Conservation (phyloP, 92 coral and sea anemone genomes). For the Siderastrea radians region DNA sequence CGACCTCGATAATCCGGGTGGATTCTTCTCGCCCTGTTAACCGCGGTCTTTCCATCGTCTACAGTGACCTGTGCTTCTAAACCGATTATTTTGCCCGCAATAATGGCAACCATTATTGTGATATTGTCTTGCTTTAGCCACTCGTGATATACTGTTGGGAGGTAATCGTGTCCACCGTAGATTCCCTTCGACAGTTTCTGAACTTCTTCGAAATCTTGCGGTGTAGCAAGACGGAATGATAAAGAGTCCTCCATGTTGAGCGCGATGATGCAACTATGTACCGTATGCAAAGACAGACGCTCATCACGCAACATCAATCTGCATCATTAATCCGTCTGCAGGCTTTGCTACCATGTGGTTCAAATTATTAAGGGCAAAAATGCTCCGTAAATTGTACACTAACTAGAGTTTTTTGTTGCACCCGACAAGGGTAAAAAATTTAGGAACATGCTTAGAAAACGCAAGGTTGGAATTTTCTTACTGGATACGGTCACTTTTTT, state of each 20-base stretch:
- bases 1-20: not conserved
- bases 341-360: too few relatives aligned
- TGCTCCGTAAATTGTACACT: too few relatives aligned
- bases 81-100: not conserved
- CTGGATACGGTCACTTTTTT: too few relatives aligned
- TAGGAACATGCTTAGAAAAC: too few relatives aligned
- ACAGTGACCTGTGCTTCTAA: not conserved
- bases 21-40: constrained; percentile 1
- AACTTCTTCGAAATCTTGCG: not conserved
- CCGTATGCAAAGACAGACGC: too few relatives aligned
- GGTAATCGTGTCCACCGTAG: not conserved
- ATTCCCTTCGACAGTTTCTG: not conserved
- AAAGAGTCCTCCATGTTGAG: not conserved
- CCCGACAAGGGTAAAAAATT: too few relatives aligned
- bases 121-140: constrained; percentile 1
- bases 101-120: not conserved
- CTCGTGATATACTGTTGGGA: not conserved
- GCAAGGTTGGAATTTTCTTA: too few relatives aligned
- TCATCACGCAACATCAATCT: too few relatives aligned
- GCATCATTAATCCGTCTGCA: too few relatives aligned
- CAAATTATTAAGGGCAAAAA: too few relatives aligned
- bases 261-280: not conserved
- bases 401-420: too few relatives aligned
- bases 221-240: not conserved
- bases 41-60: not conserved